Evolutionary conservation across 2,888 invertebrate genomes (phyloP).

Genomic region (Meliscaeva auricollis): DNA sequence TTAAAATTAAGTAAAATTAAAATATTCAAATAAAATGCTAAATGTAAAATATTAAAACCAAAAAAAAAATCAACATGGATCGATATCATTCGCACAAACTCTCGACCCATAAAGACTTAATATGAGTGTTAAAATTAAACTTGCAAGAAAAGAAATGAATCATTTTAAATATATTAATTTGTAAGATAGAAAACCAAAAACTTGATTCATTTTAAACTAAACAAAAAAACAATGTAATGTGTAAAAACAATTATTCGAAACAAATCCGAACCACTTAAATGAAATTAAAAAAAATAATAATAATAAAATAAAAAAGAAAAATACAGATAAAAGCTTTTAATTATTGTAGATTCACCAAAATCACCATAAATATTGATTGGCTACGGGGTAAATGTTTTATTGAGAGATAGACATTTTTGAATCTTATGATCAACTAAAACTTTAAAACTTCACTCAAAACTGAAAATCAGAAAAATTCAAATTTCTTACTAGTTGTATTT

Average conservation of each 20-base stretch:
- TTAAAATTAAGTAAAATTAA: slow-evolving; percentile 50
- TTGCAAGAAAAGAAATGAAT: slow-evolving; percentile 33
- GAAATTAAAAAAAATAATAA: too few species aligned
- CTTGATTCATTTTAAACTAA: slow-evolving; percentile 25
- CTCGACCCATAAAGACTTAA: slow-evolving; percentile 67
- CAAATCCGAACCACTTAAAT: slow-evolving; percentile 72
- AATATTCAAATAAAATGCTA: slow-evolving; percentile 33
- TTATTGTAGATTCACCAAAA: slow-evolving; percentile 42
- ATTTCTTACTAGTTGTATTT: too few species aligned
- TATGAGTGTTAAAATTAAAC: slow-evolving; percentile 23
- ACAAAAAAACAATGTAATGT: slow-evolving; percentile 16
- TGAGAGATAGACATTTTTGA: not conserved
- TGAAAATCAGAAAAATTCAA: too few species aligned
- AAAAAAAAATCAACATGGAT: slow-evolving; percentile 11
- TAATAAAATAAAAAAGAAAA: slow-evolving; percentile 6
- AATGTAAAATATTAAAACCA: slow-evolving; percentile 38
- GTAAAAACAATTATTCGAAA: slow-evolving; percentile 71
- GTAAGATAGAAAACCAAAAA: slow-evolving; percentile 25
- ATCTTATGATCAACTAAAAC: slow-evolving; percentile 4
- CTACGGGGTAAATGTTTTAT: not conserved
- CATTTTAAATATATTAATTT: slow-evolving; percentile 46
- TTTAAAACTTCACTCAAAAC: too few species aligned
- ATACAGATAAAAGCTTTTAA: slow-evolving; percentile 50
- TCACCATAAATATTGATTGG: slow-evolving; percentile 16
- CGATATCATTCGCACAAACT: slow-evolving; percentile 66